Percentiles rank a stretch among this genome's conserved stretches.
phyloP scores from a whole-genome alignment of 2,888 invertebrate species.

The Cosmia pyralina region DNA sequence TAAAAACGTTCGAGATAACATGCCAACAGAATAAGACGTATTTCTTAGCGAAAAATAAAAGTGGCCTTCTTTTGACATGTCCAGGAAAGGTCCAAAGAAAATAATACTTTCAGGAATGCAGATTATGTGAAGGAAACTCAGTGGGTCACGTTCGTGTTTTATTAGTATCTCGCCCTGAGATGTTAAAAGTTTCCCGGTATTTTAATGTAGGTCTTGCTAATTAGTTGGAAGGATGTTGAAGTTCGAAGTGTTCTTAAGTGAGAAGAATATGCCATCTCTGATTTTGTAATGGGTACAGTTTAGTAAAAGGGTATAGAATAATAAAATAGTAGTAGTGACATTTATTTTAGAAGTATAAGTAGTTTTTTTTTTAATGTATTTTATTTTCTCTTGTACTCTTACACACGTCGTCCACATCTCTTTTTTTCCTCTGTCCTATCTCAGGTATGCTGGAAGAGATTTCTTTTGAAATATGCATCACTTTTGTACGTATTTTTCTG shows the following conservation, averaged over 20 bases:
- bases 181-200: constrained; percentile 61
- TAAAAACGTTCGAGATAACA: constrained; percentile 11
- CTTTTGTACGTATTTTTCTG: no score
- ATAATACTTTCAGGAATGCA: constrained; percentile 69
- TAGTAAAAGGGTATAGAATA: not conserved
- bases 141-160: constrained; percentile 77
- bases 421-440: no score
- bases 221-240: constrained; percentile 37
- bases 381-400: no score
- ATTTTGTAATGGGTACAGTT: not conserved
- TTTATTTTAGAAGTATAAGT: no score
- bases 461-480: no score
- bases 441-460: no score
- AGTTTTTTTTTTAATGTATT: no score
- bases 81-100: constrained; percentile 24
- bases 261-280: constrained; percentile 6
- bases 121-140: constrained; percentile 57
- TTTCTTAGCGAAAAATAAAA: constrained; percentile 31
- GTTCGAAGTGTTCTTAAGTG: constrained; percentile 10
- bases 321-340: no score
- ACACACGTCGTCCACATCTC: no score
- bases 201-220: constrained; percentile 56
- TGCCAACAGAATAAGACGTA: constrained; percentile 24
- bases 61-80: constrained; percentile 21
- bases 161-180: constrained; percentile 71